These are phyloP conservation scores for Pelecanoides urinatrix DNA, from an alignment of 2,113 vertebrate species.

Conservation along the genomic window DNA sequence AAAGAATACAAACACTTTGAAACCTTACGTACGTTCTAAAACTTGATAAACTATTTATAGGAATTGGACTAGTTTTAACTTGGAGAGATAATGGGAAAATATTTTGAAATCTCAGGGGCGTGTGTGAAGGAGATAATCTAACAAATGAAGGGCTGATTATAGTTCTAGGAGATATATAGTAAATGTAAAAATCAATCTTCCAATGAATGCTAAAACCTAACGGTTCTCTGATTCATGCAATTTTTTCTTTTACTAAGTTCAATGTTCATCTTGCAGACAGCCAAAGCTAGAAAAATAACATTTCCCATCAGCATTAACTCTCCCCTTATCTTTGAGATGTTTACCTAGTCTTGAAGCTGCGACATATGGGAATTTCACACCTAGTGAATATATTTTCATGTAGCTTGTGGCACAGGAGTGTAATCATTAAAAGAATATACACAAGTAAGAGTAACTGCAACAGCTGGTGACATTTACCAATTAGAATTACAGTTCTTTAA, in stretches of 20 bases:
- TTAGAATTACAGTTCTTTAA: conserved; percentile 82
- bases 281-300: conserved; percentile 41
- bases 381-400: conserved; percentile 83
- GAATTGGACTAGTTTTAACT: background rate
- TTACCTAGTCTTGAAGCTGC: conserved; percentile 77
- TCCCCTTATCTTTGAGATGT: conserved; percentile 71
- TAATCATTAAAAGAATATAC: conserved; percentile 82
- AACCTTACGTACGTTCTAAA: background rate
- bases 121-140: background rate
- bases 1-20: background rate
- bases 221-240: background rate
- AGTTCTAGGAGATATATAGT: background rate
- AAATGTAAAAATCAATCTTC: background rate
- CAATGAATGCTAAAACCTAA: background rate
- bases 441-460: conserved; percentile 79
- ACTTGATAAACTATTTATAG: background rate
- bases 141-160: background rate
- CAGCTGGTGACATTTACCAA: conserved; percentile 87
- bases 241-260: conserved; percentile 39
- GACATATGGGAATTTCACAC: conserved; percentile 88
- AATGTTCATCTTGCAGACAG: conserved; percentile 34
- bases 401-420: conserved; percentile 74
- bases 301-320: conserved; percentile 67
- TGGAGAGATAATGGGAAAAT: background rate
- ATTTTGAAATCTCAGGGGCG: background rate